Evolutionary conservation across 2,888 invertebrate genomes (phyloP).

Genomic region (Marronus borbonicus): DNA sequence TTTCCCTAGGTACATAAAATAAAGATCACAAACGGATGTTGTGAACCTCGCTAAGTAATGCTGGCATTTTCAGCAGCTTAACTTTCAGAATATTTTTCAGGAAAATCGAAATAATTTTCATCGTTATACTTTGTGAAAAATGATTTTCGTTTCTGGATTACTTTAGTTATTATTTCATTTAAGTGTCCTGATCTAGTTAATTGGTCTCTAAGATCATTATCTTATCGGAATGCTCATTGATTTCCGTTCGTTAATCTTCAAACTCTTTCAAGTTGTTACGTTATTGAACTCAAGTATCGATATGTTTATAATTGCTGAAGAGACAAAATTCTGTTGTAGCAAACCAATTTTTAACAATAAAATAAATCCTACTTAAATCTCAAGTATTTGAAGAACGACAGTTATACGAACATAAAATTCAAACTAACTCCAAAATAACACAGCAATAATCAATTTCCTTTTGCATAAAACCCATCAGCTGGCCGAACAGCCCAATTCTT

Average conservation of each 20-base stretch:
- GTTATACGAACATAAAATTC: too few relatives aligned
- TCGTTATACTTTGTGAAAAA: slow-evolving; percentile 69
- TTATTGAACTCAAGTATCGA: too few relatives aligned
- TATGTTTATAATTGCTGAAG: too few relatives aligned
- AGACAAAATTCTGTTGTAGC: too few relatives aligned
- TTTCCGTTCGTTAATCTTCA: slow-evolving; percentile 58
- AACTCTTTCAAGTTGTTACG: too few relatives aligned
- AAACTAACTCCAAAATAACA: too few relatives aligned
- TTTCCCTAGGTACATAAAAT: slow-evolving; percentile 90
- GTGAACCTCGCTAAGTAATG: slow-evolving; percentile 75
- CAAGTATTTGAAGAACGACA: too few relatives aligned
- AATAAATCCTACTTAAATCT: too few relatives aligned
- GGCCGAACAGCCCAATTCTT: too few relatives aligned
- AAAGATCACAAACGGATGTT: slow-evolving; percentile 73
- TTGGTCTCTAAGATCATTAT: slow-evolving; percentile 65
- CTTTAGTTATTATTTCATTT: slow-evolving; percentile 18
- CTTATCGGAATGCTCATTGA: slow-evolving; percentile 72
- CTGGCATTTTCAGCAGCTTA: slow-evolving; percentile 72
- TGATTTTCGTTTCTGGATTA: slow-evolving; percentile 61
- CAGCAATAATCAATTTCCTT: too few relatives aligned
- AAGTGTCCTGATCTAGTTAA: slow-evolving; percentile 61
- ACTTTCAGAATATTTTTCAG: slow-evolving; percentile 70
- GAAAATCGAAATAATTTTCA: slow-evolving; percentile 72
- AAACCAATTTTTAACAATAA: too few relatives aligned
- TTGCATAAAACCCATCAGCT: too few relatives aligned